Percentiles rank a stretch among this genome's conserved stretches.
phyloP scores from a whole-genome alignment of 2,113 vertebrate genomes.

The Romanogobio albipinnatus region DNA sequence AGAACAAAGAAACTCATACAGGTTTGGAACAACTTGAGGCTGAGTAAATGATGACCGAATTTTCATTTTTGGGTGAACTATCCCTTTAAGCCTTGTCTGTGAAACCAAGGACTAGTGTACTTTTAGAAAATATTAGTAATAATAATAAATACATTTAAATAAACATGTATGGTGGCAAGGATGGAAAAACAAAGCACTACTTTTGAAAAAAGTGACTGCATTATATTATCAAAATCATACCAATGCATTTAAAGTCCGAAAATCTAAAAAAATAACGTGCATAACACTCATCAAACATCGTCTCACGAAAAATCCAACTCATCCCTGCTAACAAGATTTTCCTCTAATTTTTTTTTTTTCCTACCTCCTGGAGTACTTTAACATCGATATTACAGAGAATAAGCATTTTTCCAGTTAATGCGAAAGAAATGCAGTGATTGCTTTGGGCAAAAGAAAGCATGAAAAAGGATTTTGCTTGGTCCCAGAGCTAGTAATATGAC shows the following conservation, averaged over 20 bases:
- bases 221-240: not conserved
- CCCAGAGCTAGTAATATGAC: slow-evolving; percentile 27
- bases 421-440: slow-evolving; percentile 41
- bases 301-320: slow-evolving; percentile 34
- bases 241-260: slow-evolving; percentile 8
- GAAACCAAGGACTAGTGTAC: not conserved
- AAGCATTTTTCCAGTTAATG: slow-evolving; percentile 43
- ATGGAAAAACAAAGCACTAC: not conserved
- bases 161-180: not conserved
- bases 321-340: slow-evolving; percentile 50
- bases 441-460: slow-evolving; percentile 38
- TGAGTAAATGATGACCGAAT: too few relatives aligned
- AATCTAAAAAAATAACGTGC: slow-evolving; percentile 10
- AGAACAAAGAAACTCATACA: too few relatives aligned
- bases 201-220: not conserved
- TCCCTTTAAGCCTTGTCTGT: too few relatives aligned
- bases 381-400: slow-evolving; percentile 48
- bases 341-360: slow-evolving; percentile 43
- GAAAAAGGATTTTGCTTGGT: slow-evolving; percentile 43
- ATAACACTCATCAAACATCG: not conserved
- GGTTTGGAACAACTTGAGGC: too few relatives aligned
- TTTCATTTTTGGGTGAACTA: too few relatives aligned
- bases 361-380: slow-evolving; percentile 42
- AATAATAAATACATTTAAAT: not conserved
- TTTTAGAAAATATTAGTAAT: not conserved